phyloP scores from a whole-genome alignment of 2,888 invertebrate species.

The Andricus quercusramuli region DNA sequence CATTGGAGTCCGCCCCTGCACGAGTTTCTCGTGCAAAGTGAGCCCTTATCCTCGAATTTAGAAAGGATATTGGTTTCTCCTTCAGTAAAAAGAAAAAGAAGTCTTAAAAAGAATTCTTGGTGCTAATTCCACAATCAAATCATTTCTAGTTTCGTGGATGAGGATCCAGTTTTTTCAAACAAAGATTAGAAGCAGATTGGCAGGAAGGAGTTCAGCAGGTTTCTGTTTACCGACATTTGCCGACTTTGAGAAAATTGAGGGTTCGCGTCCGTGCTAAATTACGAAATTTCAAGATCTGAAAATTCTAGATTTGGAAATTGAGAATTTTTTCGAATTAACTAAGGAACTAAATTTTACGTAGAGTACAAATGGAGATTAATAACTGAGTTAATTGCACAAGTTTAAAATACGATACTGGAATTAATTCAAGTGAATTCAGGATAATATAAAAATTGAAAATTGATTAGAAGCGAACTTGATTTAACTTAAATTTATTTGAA shows the following conservation, averaged over 20 bases:
- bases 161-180: slow-evolving; percentile 15
- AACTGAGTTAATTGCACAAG: too few species aligned
- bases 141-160: slow-evolving; percentile 14
- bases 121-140: background rate
- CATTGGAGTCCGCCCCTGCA: slow-evolving; percentile 20
- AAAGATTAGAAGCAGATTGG: background rate
- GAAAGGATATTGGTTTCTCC: slow-evolving; percentile 1
- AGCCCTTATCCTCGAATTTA: slow-evolving; percentile 1
- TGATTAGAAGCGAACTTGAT: too few species aligned
- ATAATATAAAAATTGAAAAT: too few species aligned
- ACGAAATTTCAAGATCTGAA: background rate
- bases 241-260: background rate
- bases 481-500: too few species aligned
- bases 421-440: too few species aligned
- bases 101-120: background rate
- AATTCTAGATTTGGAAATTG: too few species aligned
- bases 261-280: background rate
- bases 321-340: too few species aligned
- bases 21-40: background rate
- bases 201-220: background rate
- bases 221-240: background rate
- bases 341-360: too few species aligned
- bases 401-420: too few species aligned
- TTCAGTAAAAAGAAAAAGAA: background rate
- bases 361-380: too few species aligned